Conservation (phyloP, 2,888 invertebrate genomes). For the Tetheella fluctuosa region DNA sequence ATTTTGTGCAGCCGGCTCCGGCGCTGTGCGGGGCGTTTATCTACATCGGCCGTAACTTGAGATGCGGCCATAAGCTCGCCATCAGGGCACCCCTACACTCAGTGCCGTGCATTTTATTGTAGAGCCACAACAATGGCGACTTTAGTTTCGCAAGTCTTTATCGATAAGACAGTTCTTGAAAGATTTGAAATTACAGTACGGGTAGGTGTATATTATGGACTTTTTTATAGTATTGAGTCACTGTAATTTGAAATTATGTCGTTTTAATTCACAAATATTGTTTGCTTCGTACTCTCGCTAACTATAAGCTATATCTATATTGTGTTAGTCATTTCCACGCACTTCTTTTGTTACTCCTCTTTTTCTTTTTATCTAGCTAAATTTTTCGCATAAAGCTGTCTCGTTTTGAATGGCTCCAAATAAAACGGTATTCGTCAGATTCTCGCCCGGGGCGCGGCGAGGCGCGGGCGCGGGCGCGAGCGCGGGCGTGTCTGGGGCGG, state of each 20-base stretch:
- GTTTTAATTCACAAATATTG: too few relatives aligned
- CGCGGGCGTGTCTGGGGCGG: constrained; percentile 14
- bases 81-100: constrained; percentile 15
- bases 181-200: too few relatives aligned
- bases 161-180: background rate
- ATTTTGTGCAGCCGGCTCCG: constrained; percentile 3
- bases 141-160: background rate
- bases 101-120: background rate
- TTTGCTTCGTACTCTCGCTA: too few relatives aligned
- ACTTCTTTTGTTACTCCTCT: too few relatives aligned
- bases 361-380: too few relatives aligned
- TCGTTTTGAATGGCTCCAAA: constrained; percentile 9
- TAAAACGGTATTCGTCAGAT: constrained; percentile 16
- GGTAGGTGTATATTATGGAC: too few relatives aligned
- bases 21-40: constrained; percentile 9
- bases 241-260: too few relatives aligned
- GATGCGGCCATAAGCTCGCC: constrained; percentile 21
- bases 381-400: too few relatives aligned
- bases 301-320: too few relatives aligned
- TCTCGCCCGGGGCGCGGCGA: constrained; percentile 19
- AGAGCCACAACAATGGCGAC: constrained; percentile 1
- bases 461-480: too few relatives aligned
- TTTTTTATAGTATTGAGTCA: too few relatives aligned
- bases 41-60: constrained; percentile 19
- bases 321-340: too few relatives aligned